Evolutionary conservation across 1,140 invertebrate genomes (phyloP).

Genomic region (Pantala flavescens): DNA sequence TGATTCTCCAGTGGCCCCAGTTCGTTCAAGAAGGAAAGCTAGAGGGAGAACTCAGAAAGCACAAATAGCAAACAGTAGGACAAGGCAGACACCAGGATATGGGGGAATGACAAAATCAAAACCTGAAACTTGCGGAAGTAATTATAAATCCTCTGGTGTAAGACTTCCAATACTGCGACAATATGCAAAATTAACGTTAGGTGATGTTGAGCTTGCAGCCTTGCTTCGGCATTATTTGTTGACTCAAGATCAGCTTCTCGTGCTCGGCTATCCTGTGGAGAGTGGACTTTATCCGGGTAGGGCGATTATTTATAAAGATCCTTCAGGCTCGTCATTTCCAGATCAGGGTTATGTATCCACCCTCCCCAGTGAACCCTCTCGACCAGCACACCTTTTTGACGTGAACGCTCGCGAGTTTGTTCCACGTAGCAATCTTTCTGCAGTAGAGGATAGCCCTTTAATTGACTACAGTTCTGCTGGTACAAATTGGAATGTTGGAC

Average conservation of each 20-base stretch:
- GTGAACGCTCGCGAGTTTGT: constrained; percentile 55
- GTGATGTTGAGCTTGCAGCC: constrained; percentile 33
- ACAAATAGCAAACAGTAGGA: constrained; percentile 15
- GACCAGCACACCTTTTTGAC: constrained; percentile 35
- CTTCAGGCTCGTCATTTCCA: constrained; percentile 31
- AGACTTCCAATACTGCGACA: constrained; percentile 29
- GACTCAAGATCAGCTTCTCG: constrained; percentile 48
- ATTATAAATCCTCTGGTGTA: neutral
- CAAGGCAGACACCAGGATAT: neutral
- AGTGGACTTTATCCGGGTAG: constrained; percentile 44
- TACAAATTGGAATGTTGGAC: constrained; percentile 21
- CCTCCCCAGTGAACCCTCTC: constrained; percentile 20
- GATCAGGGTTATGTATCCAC: constrained; percentile 18
- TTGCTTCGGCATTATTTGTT: constrained; percentile 49
- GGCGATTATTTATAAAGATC: constrained; percentile 50
- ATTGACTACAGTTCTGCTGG: constrained; percentile 19
- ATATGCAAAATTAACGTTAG: constrained; percentile 32
- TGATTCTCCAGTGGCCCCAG: neutral
- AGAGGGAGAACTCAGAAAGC: constrained; percentile 16
- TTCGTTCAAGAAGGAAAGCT: constrained; percentile 10
- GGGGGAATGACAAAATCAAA: neutral
- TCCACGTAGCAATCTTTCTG: constrained; percentile 29
- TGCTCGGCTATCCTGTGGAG: constrained; percentile 62
- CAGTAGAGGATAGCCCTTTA: constrained; percentile 3
- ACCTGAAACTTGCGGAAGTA: neutral